Conservation (phyloP, 1,140 invertebrate species). For the Listronotus bonariensis region DNA sequence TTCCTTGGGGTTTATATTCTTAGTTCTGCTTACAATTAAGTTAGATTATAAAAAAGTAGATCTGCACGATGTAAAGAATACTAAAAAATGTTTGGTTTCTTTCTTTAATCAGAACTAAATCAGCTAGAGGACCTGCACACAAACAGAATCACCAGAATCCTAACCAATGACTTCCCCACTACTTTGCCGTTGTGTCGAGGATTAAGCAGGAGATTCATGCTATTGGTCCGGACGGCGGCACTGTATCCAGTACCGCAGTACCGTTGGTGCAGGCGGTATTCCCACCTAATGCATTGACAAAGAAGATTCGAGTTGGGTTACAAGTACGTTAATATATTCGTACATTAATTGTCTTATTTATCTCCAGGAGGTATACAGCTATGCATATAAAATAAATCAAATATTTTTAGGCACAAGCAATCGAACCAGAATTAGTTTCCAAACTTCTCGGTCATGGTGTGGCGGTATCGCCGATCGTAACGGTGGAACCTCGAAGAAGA, state of each 20-base stretch:
- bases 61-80: too few relatives aligned
- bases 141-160: conserved; percentile 86
- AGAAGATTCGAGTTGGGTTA: conserved; percentile 93
- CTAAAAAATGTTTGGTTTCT: neutral
- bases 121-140: conserved; percentile 84
- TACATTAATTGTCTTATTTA: conserved; percentile 8
- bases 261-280: conserved; percentile 96
- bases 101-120: conserved; percentile 67
- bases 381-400: neutral
- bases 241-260: conserved; percentile 91
- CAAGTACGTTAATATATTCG: conserved; percentile 68
- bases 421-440: conserved; percentile 78
- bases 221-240: conserved; percentile 93
- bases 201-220: conserved; percentile 92
- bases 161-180: conserved; percentile 95
- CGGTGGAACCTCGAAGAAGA: conserved; percentile 89
- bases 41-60: too few relatives aligned
- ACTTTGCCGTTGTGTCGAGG: conserved; percentile 92
- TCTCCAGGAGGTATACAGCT: too few relatives aligned
- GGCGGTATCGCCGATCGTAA: conserved; percentile 94
- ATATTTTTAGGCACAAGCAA: conserved; percentile 80
- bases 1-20: neutral
- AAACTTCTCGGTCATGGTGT: conserved; percentile 87
- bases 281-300: conserved; percentile 90
- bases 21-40: neutral